These are phyloP conservation scores for Oreamnos americanus DNA, from an alignment of 2,113 vertebrate genomes.

Conservation along the genomic window DNA sequence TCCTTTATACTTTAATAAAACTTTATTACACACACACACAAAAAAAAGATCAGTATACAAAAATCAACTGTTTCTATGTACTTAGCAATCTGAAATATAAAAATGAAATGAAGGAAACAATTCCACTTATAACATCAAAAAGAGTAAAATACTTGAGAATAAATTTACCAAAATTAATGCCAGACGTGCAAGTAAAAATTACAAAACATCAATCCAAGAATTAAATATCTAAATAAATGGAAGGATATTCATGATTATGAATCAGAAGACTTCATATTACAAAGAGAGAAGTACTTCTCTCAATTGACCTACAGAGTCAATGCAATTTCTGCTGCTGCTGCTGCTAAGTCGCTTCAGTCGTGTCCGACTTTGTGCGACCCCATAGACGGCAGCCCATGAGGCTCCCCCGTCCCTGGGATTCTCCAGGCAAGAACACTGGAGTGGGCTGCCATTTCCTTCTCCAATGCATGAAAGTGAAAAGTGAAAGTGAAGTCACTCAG, in stretches of 20 bases:
- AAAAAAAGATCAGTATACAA: neutral
- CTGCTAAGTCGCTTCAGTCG: fast-evolving
- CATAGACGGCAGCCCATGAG: no score
- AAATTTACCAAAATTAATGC: neutral
- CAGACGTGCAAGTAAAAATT: neutral
- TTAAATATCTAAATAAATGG: neutral
- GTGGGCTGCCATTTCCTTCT: no score
- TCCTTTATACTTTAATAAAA: no score
- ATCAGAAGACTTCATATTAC: neutral
- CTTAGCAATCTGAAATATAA: neutral
- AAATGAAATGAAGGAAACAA: neutral
- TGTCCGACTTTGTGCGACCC: no score
- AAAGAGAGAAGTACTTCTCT: neutral
- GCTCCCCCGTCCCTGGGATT: no score
- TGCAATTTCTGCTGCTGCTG: neutral
- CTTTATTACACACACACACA: no score
- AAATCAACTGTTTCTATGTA: neutral
- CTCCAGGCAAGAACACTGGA: no score
- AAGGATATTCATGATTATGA: neutral
- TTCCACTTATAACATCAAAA: neutral
- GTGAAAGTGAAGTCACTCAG: no score
- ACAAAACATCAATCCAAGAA: neutral
- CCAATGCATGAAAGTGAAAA: no score
- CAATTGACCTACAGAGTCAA: neutral
- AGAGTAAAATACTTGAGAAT: neutral